A percentile compares a stretch with the other conserved stretches of the same genome.
Evolutionary conservation across 2,113 vertebrate genomes (phyloP).

Genomic region (Syrrhaptes paradoxus): DNA sequence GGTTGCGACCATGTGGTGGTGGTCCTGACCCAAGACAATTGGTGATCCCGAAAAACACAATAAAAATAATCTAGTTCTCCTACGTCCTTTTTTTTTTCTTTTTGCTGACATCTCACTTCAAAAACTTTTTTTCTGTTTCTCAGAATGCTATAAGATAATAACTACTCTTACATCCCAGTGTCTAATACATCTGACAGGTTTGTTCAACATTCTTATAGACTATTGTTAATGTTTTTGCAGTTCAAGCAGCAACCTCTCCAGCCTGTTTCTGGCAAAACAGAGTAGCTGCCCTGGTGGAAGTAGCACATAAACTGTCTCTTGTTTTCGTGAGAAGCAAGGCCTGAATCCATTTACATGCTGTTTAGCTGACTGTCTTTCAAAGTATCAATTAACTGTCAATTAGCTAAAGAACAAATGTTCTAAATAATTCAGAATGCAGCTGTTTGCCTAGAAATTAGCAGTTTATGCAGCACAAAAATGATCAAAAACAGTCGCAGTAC

Average conservation of each 20-base stretch:
- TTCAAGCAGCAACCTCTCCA: background rate
- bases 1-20: too few species aligned
- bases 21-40: background rate
- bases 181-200: background rate
- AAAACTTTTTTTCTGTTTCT: background rate
- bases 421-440: constrained; percentile 52
- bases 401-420: constrained; percentile 24
- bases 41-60: background rate
- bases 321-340: background rate
- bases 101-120: background rate
- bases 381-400: constrained; percentile 45
- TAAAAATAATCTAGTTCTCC: background rate
- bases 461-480: background rate
- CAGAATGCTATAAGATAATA: background rate
- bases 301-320: background rate
- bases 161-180: background rate
- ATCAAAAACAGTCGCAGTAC: background rate
- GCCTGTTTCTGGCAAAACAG: background rate
- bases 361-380: background rate
- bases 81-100: background rate
- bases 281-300: background rate
- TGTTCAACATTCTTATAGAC: background rate
- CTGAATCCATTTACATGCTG: background rate
- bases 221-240: background rate
- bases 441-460: constrained; percentile 26